A percentile compares a stretch with the other conserved stretches of the same genome.
These are phyloP conservation scores for Axinella damicornis DNA, from an alignment of 37 sponge, comb jelly and placozoan genomes.

Conservation along the genomic window DNA sequence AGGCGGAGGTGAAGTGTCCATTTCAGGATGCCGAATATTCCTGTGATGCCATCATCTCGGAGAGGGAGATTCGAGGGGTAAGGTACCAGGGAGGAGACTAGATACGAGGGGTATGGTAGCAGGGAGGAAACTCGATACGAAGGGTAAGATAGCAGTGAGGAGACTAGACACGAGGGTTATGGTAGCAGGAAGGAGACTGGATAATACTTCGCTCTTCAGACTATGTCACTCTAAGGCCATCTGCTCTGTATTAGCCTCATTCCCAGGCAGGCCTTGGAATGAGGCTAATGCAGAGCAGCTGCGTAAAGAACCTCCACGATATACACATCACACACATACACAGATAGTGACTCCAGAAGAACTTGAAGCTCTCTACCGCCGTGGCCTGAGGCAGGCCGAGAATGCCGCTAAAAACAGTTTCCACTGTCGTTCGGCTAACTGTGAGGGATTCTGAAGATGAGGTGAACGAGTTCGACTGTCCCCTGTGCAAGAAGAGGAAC, in stretches of 20 bases:
- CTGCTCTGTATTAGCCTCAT: too few relatives aligned
- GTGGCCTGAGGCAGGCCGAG: conserved; percentile 83
- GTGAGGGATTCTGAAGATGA: conserved; percentile 93
- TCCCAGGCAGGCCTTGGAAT: too few relatives aligned
- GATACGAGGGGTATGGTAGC: too few relatives aligned
- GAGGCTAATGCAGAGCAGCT: too few relatives aligned
- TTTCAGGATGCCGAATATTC: conserved; percentile 62
- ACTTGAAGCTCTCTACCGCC: conserved; percentile 45
- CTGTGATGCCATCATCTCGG: conserved; percentile 74
- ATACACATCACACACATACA: not conserved
- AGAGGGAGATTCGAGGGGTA: conserved; percentile 84
- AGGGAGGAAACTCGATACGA: too few relatives aligned
- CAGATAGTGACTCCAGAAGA: conserved; percentile 82
- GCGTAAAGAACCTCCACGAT: not conserved
- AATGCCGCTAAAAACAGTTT: conserved; percentile 72
- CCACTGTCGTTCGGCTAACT: conserved; percentile 87
- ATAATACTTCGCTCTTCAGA: too few relatives aligned
- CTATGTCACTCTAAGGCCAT: too few relatives aligned
- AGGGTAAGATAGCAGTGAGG: too few relatives aligned
- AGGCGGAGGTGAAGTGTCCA: conserved; percentile 91
- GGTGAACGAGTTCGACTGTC: conserved; percentile 80
- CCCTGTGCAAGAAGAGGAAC: conserved; percentile 70
- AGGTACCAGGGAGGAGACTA: too few relatives aligned
- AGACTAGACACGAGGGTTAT: too few relatives aligned
- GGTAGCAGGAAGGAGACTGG: too few relatives aligned